phyloP scores from a whole-genome alignment of 1,140 invertebrate genomes.

The Andrena cerasifolii region DNA sequence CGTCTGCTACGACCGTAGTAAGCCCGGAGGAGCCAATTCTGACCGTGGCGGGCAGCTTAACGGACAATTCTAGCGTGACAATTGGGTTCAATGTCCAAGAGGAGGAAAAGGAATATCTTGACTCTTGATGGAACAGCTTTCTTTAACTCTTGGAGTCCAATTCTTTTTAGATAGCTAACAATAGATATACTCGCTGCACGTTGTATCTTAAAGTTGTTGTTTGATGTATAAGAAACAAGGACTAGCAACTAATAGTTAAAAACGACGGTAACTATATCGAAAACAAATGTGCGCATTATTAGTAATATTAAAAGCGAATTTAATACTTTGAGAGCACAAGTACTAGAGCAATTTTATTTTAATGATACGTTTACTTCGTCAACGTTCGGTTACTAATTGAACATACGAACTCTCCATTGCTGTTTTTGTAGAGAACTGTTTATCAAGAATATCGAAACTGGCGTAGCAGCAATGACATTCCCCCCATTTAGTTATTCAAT shows the following conservation, averaged over 20 bases:
- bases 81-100: slow-evolving; percentile 75
- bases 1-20: slow-evolving; percentile 27
- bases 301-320: neutral
- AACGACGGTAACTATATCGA: neutral
- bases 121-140: neutral
- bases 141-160: neutral
- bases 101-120: slow-evolving; percentile 64
- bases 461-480: slow-evolving; percentile 1
- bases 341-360: neutral
- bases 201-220: slow-evolving; percentile 3
- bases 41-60: slow-evolving; percentile 78
- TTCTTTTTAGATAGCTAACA: neutral
- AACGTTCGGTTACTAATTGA: neutral
- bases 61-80: slow-evolving; percentile 73
- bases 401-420: neutral
- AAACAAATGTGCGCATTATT: neutral
- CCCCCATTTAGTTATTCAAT: neutral
- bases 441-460: neutral
- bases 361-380: neutral
- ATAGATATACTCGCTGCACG: neutral
- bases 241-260: neutral
- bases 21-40: slow-evolving; percentile 72
- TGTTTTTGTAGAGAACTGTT: neutral
- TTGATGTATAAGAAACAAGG: neutral
- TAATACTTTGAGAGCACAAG: neutral